Evolutionary conservation across 2,888 invertebrate species (phyloP).

Genomic region (Lampropteryx suffumata): DNA sequence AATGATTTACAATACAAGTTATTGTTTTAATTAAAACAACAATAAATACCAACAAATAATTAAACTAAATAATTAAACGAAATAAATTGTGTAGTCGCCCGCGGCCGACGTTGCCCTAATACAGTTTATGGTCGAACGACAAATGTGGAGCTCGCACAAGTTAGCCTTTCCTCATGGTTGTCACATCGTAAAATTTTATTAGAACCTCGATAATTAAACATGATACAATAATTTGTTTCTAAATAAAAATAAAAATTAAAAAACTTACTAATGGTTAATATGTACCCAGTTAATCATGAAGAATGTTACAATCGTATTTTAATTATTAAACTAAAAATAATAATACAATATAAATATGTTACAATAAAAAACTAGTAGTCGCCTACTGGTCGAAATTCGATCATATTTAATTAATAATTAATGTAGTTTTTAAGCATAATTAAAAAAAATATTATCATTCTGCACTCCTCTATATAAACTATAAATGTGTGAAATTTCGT

Average conservation of each 20-base stretch:
- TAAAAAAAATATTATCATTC: too few species aligned
- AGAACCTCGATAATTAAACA: constrained; percentile 3
- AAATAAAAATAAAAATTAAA: background rate
- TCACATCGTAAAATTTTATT: constrained; percentile 20
- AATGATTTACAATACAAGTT: constrained; percentile 35
- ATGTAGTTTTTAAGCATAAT: too few species aligned
- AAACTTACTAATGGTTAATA: too few species aligned
- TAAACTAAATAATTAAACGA: constrained; percentile 36
- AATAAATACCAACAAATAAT: constrained; percentile 42
- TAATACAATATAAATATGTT: too few species aligned
- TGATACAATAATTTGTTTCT: constrained; percentile 16
- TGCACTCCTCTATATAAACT: too few species aligned
- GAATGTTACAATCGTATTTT: too few species aligned
- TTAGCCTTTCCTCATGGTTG: constrained; percentile 32
- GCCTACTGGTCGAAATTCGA: too few species aligned
- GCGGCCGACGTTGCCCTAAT: constrained; percentile 55
- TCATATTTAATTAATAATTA: too few species aligned
- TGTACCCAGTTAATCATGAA: too few species aligned
- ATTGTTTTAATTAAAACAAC: constrained; percentile 44
- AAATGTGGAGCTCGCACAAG: constrained; percentile 45
- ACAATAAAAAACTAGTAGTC: too few species aligned
- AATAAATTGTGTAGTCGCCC: constrained; percentile 50
- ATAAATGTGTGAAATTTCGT: too few species aligned
- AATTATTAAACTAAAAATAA: too few species aligned
- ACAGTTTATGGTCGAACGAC: constrained; percentile 62